Percentiles rank a stretch among this genome's conserved stretches.
phyloP scores from a whole-genome alignment of 2,797 vertebrate genomes.

The Enteromius fasciolatus region DNA sequence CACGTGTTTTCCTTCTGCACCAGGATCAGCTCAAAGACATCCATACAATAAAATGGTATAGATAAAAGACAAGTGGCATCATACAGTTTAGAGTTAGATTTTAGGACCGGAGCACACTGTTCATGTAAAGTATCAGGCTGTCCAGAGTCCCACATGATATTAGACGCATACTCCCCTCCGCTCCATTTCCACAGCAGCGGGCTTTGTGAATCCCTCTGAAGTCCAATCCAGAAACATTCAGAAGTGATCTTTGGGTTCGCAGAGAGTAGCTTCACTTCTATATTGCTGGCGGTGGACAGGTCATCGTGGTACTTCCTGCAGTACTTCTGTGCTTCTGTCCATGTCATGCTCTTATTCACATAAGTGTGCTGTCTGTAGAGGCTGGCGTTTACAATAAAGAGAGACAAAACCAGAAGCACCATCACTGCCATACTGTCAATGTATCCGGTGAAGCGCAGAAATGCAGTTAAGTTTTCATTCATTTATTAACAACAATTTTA shows the following conservation, averaged over 20 bases:
- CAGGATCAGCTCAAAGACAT: conserved; percentile 8
- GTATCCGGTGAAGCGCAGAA: background rate
- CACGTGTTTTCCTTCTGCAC: background rate
- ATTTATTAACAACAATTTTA: background rate
- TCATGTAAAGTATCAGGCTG: background rate
- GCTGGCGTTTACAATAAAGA: background rate
- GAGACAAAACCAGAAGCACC: background rate
- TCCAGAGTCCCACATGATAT: background rate
- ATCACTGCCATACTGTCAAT: background rate
- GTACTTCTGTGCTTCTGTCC: background rate
- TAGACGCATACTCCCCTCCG: background rate
- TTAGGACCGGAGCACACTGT: background rate
- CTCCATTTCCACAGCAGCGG: conserved; percentile 11
- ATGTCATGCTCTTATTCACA: background rate
- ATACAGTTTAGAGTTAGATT: background rate
- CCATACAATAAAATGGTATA: conserved; percentile 1
- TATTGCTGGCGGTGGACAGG: background rate
- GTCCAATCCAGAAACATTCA: conserved; percentile 6
- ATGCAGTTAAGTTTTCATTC: background rate
- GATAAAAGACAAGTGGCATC: background rate
- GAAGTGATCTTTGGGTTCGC: background rate
- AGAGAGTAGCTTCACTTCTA: background rate
- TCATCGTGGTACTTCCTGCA: conserved; percentile 11
- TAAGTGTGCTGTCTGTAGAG: background rate
- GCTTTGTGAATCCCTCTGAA: background rate